phyloP scores from a whole-genome alignment of 2,888 invertebrate genomes.

The Apamea crenata region DNA sequence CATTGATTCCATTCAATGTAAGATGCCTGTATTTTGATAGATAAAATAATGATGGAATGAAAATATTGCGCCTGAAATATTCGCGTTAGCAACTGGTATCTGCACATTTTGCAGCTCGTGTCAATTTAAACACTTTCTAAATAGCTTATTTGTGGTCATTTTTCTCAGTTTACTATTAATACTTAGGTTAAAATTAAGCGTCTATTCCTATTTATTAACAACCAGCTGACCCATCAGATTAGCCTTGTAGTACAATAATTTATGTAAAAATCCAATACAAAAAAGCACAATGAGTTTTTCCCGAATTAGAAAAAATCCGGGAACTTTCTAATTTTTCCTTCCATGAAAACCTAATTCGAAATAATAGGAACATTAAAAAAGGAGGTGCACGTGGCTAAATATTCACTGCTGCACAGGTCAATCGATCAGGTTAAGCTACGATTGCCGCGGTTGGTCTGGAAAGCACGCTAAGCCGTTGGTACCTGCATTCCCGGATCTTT shows the following conservation, averaged over 20 bases:
- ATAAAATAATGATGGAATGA: neutral
- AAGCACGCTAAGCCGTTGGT: no score
- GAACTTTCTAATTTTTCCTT: no score
- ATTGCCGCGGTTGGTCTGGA: no score
- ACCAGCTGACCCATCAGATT: neutral
- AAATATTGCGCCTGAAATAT: neutral
- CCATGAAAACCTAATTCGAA: no score
- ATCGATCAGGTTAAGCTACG: no score
- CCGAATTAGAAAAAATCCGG: neutral
- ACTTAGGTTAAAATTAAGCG: neutral
- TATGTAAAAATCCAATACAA: no score
- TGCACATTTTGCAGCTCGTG: neutral
- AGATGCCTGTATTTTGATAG: neutral
- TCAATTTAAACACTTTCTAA: neutral
- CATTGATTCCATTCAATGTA: neutral
- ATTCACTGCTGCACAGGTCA: no score
- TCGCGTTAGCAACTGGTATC: constrained; percentile 7
- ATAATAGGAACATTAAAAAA: no score
- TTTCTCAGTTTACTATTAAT: neutral
- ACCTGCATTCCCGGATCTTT: no score
- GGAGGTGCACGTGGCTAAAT: no score
- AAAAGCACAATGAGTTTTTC: no score
- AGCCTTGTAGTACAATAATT: no score
- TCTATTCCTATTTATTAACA: neutral
- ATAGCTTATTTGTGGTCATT: neutral